A percentile compares a stretch with the other conserved stretches of the same genome.
Conservation (phyloP, 2,888 invertebrate genomes). For the Sturmia bella region DNA sequence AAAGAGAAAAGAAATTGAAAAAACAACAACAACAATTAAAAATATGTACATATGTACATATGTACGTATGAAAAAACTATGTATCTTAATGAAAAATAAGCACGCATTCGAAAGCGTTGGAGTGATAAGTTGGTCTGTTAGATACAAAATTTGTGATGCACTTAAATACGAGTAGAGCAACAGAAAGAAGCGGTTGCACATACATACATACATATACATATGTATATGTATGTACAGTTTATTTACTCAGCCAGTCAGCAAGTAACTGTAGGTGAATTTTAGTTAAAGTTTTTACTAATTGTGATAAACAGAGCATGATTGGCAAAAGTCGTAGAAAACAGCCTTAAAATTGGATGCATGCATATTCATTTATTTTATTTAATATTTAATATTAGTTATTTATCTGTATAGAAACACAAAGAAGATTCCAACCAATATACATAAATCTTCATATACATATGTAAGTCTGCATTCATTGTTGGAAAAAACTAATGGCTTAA, state of each 20-base stretch:
- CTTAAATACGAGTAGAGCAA: not conserved
- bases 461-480: conserved; percentile 17
- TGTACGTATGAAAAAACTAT: not conserved
- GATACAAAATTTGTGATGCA: conserved; percentile 5
- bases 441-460: not conserved
- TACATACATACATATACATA: not conserved
- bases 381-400: conserved; percentile 45
- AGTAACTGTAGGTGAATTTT: conserved; percentile 47
- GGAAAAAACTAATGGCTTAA: not conserved
- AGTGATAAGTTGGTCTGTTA: conserved; percentile 68
- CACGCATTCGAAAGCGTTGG: conserved; percentile 68
- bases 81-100: conserved; percentile 22
- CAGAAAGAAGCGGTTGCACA: no score
- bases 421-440: conserved; percentile 19
- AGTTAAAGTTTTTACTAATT: conserved; percentile 65
- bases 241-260: conserved; percentile 30
- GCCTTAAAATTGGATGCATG: conserved; percentile 48
- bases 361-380: conserved; percentile 47
- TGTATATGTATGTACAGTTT: conserved; percentile 28
- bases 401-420: conserved; percentile 2
- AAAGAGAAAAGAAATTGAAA: conserved; percentile 44
- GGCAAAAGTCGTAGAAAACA: conserved; percentile 45
- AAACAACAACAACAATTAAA: conserved; percentile 39
- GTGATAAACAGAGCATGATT: conserved; percentile 69
- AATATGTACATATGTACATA: not conserved